These are phyloP conservation scores for Operophtera brumata DNA, from an alignment of 2,888 invertebrate genomes.

Conservation along the genomic window DNA sequence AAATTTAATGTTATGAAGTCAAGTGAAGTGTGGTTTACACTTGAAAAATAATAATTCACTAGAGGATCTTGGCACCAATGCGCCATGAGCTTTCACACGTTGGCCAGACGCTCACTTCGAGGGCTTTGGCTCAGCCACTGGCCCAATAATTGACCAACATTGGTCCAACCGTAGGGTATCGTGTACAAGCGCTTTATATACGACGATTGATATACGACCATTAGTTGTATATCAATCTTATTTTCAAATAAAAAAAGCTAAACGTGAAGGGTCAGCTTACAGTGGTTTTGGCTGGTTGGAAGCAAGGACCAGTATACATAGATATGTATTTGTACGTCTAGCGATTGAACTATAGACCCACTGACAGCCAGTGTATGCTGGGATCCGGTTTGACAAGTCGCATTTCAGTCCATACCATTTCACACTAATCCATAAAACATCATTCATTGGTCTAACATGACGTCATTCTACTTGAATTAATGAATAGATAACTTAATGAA, in stretches of 20 bases:
- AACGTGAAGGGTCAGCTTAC: slow-evolving; percentile 8
- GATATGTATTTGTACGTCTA: slow-evolving; percentile 1
- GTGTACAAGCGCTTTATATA: too few relatives aligned
- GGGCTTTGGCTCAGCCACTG: too few relatives aligned
- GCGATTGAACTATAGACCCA: slow-evolving; percentile 22
- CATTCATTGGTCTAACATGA: slow-evolving; percentile 11
- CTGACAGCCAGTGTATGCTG: slow-evolving; percentile 14
- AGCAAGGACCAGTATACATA: slow-evolving; percentile 11
- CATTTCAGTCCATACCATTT: slow-evolving; percentile 19
- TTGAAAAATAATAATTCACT: too few relatives aligned
- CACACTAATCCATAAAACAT: slow-evolving; percentile 18
- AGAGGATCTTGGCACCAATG: too few relatives aligned
- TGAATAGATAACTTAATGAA: too few relatives aligned
- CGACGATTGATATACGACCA: not conserved
- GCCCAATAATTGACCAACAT: too few relatives aligned
- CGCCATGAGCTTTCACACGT: too few relatives aligned
- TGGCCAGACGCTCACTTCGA: too few relatives aligned
- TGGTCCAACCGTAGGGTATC: too few relatives aligned
- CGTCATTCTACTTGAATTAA: too few relatives aligned
- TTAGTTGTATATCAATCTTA: not conserved
- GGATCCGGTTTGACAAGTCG: slow-evolving; percentile 24
- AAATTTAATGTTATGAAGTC: too few relatives aligned
- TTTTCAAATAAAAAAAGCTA: not conserved
- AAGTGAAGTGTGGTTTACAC: too few relatives aligned
- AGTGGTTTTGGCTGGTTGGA: not conserved